Percentiles rank a stretch among this genome's conserved stretches.
Conservation (phyloP, 2,797 vertebrate genomes). For the Streptopelia turtur region DNA sequence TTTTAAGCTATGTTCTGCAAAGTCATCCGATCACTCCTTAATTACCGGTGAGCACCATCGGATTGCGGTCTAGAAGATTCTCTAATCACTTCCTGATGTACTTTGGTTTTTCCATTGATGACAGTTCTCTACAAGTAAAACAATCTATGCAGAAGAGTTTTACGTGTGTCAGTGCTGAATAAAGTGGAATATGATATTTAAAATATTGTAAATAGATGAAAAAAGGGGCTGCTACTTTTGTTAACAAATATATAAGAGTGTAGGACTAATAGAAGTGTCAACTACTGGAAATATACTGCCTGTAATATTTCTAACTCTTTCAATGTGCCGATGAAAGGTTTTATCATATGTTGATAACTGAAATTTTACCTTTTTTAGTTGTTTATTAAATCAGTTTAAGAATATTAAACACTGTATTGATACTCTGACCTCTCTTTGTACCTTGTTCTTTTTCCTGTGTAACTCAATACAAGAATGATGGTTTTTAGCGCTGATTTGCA, state of each 20-base stretch:
- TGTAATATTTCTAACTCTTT: not conserved
- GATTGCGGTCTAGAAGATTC: not conserved
- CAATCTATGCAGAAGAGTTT: not conserved
- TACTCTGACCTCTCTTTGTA: not conserved
- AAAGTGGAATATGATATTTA: not conserved
- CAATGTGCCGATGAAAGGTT: not conserved
- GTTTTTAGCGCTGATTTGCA: not conserved
- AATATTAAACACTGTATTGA: constrained; percentile 45
- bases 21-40: not conserved
- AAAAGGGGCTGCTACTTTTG: constrained; percentile 3
- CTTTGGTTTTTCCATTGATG: not conserved
- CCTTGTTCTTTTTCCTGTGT: not conserved
- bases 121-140: not conserved
- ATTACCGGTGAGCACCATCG: fast-evolving
- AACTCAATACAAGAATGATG: not conserved
- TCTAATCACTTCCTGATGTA: not conserved
- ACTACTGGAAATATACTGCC: not conserved
- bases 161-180: not conserved
- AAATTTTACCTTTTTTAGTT: not conserved
- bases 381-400: not conserved
- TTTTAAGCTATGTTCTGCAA: not conserved
- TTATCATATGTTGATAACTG: not conserved
- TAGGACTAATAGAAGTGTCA: not conserved
- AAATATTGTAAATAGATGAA: not conserved
- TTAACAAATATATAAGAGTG: not conserved